Evolutionary conservation across 2,888 invertebrate genomes (phyloP).

Genomic region (Zygothrica quintamaculata): DNA sequence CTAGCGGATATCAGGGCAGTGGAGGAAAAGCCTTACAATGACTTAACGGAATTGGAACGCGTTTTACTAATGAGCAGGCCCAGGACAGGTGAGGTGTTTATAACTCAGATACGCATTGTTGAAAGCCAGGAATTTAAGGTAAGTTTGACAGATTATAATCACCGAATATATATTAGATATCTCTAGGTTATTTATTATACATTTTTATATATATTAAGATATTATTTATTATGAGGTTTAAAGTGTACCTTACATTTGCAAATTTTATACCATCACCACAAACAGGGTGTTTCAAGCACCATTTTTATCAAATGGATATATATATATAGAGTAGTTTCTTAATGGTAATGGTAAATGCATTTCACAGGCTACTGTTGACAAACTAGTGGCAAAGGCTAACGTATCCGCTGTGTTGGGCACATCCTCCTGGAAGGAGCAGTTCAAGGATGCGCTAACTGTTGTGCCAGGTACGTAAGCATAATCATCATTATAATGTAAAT

Average conservation of each 20-base stretch:
- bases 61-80: slow-evolving; percentile 96
- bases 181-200: too few species aligned
- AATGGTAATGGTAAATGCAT: slow-evolving; percentile 4
- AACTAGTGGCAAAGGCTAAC: slow-evolving; percentile 98
- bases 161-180: too few species aligned
- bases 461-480: slow-evolving; percentile 91
- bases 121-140: slow-evolving; percentile 99
- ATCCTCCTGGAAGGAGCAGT: slow-evolving; percentile 99
- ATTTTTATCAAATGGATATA: not conserved
- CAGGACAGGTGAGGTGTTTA: slow-evolving; percentile 93
- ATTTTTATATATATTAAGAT: too few species aligned
- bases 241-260: too few species aligned
- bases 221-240: too few species aligned
- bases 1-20: slow-evolving; percentile 88
- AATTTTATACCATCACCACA: too few species aligned
- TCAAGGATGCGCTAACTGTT: slow-evolving; percentile 97
- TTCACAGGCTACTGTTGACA: slow-evolving; percentile 97
- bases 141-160: slow-evolving; percentile 66
- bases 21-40: slow-evolving; percentile 88
- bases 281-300: not conserved
- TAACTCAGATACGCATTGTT: slow-evolving; percentile 95
- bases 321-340: not conserved
- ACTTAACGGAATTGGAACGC: slow-evolving; percentile 92
- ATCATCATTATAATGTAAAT: not conserved
- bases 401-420: slow-evolving; percentile 97